A percentile compares a stretch with the other conserved stretches of the same genome.
Evolutionary conservation across 2,888 invertebrate genomes (phyloP).

Genomic region (Matsumyia berberina): DNA sequence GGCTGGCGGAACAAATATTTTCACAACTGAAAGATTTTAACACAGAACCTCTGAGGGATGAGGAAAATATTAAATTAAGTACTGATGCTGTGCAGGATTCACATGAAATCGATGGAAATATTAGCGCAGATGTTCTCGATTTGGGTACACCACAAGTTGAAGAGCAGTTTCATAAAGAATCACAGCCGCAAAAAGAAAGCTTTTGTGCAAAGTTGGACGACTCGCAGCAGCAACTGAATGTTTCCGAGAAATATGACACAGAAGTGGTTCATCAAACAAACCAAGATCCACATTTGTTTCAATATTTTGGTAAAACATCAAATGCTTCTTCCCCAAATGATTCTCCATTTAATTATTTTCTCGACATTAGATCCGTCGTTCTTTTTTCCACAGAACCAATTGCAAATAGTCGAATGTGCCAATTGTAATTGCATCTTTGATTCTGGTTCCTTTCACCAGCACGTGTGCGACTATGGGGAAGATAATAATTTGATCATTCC

Average conservation of each 20-base stretch:
- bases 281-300: conserved; percentile 8
- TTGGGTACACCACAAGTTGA: conserved; percentile 53
- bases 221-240: neutral
- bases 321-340: neutral
- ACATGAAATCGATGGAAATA: conserved; percentile 30
- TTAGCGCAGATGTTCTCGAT: conserved; percentile 77
- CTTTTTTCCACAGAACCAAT: conserved; percentile 15
- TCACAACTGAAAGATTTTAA: conserved; percentile 79
- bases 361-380: conserved; percentile 26
- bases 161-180: neutral
- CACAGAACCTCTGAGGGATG: conserved; percentile 58
- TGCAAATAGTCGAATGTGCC: conserved; percentile 79
- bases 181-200: neutral
- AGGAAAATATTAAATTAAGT: conserved; percentile 3
- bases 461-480: conserved; percentile 80
- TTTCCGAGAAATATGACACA: conserved; percentile 40
- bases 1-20: conserved; percentile 79
- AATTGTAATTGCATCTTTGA: conserved; percentile 81
- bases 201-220: neutral
- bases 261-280: conserved; percentile 20
- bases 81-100: conserved; percentile 66
- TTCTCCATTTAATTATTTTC: neutral
- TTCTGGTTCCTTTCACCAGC: conserved; percentile 78
- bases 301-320: conserved; percentile 30
- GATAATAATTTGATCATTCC: conserved; percentile 77